A percentile compares a stretch with the other conserved stretches of the same genome.
Conservation (phyloP, 2,888 invertebrate genomes). For the Cephus pulcher region DNA sequence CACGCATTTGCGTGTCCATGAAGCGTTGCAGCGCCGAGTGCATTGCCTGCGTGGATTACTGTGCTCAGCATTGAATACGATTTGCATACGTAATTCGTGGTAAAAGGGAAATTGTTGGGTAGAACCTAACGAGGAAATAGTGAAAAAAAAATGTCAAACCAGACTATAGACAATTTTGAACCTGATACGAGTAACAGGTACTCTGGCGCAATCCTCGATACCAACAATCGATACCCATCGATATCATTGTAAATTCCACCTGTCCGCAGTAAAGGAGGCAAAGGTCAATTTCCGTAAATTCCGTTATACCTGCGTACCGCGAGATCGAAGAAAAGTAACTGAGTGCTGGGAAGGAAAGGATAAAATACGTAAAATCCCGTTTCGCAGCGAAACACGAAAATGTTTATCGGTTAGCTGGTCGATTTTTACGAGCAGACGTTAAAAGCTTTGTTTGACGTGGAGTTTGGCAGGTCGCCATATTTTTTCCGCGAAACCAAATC, state of each 20-base stretch:
- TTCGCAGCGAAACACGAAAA: neutral
- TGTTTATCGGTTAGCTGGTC: neutral
- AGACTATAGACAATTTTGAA: neutral
- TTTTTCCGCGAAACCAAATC: neutral
- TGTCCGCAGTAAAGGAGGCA: neutral
- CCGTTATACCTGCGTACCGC: neutral
- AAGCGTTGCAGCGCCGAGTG: neutral
- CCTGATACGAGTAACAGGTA: neutral
- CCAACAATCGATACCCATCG: neutral
- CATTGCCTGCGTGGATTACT: neutral
- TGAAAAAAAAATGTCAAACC: neutral
- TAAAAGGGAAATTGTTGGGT: neutral
- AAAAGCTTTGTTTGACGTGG: neutral
- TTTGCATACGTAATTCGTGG: neutral
- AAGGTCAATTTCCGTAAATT: neutral
- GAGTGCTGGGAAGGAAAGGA: neutral
- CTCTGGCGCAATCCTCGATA: neutral
- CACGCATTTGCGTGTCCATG: neutral
- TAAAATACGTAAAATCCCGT: neutral
- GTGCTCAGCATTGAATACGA: neutral
- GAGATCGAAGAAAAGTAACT: neutral
- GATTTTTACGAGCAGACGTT: neutral
- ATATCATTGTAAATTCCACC: neutral
- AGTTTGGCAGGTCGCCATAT: neutral
- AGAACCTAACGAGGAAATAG: neutral